phyloP scores from a whole-genome alignment of 2,113 vertebrate genomes.

The Psettodes erumei region DNA sequence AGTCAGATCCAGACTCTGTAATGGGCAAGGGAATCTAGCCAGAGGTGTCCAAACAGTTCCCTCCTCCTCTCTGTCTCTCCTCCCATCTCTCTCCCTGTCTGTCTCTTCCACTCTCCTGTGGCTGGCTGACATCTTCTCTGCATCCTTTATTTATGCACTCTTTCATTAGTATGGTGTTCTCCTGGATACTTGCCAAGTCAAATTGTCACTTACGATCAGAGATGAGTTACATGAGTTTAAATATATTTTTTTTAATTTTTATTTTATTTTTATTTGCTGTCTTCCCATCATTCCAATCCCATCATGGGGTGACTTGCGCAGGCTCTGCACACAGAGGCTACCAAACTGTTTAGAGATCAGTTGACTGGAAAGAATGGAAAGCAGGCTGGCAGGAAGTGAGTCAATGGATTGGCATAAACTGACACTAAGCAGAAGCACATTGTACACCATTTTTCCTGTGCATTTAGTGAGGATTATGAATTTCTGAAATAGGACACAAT shows the following conservation, averaged over 20 bases:
- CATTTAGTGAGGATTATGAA: constrained; percentile 55
- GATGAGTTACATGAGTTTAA: too few relatives aligned
- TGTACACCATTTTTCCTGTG: constrained; percentile 34
- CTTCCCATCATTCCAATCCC: constrained; percentile 55
- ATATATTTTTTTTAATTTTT: constrained; percentile 12
- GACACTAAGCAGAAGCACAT: constrained; percentile 64
- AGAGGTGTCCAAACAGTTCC: constrained; percentile 66
- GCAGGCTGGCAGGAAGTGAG: constrained; percentile 60
- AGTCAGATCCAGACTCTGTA: constrained; percentile 66
- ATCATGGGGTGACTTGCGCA: constrained; percentile 57
- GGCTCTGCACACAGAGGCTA: constrained; percentile 57
- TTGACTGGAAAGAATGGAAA: constrained; percentile 77
- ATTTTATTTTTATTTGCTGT: constrained; percentile 35
- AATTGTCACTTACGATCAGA: constrained; percentile 82
- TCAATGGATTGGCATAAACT: constrained; percentile 61
- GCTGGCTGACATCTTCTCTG: constrained; percentile 65
- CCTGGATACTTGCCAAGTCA: constrained; percentile 74
- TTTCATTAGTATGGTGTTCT: constrained; percentile 71
- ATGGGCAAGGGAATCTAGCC: constrained; percentile 69
- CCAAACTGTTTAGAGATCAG: constrained; percentile 75
- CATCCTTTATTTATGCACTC: constrained; percentile 81
- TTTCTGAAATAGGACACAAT: constrained; percentile 35
- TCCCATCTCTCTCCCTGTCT: constrained; percentile 41
- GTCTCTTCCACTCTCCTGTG: constrained; percentile 64
- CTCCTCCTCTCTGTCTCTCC: constrained; percentile 50